These are phyloP conservation scores for Pseudopodoces humilis DNA, from an alignment of 2,113 vertebrate genomes.

Conservation along the genomic window DNA sequence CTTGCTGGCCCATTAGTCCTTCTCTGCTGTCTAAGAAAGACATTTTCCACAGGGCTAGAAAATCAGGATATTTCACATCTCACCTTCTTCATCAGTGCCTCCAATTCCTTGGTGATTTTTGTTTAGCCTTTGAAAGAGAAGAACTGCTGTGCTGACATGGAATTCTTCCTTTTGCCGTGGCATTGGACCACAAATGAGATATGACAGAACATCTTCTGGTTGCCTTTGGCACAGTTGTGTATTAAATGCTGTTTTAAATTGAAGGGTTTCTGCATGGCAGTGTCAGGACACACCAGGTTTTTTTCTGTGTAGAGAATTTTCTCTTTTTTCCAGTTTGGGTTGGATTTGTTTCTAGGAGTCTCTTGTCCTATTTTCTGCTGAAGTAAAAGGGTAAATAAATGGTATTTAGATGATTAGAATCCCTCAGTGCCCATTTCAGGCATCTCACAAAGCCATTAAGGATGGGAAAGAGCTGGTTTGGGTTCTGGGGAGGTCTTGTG, in stretches of 20 bases:
- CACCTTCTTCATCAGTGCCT: neutral
- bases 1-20: neutral
- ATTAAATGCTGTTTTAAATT: slow-evolving; percentile 25
- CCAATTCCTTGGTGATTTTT: neutral
- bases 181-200: neutral
- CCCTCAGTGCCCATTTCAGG: neutral
- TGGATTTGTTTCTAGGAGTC: neutral
- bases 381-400: neutral
- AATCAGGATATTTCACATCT: neutral
- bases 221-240: slow-evolving; percentile 31
- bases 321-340: neutral
- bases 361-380: neutral
- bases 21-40: neutral
- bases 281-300: neutral
- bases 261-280: neutral
- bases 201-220: slow-evolving; percentile 38
- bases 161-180: neutral
- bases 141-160: neutral
- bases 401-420: neutral
- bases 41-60: neutral
- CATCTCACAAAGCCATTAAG: neutral
- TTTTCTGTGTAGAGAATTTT: neutral
- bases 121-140: neutral
- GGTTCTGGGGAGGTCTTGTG: neutral
- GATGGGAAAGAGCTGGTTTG: neutral